These are phyloP conservation scores for Mus spretus DNA, from an alignment of 2,797 vertebrate species.

Conservation along the genomic window DNA sequence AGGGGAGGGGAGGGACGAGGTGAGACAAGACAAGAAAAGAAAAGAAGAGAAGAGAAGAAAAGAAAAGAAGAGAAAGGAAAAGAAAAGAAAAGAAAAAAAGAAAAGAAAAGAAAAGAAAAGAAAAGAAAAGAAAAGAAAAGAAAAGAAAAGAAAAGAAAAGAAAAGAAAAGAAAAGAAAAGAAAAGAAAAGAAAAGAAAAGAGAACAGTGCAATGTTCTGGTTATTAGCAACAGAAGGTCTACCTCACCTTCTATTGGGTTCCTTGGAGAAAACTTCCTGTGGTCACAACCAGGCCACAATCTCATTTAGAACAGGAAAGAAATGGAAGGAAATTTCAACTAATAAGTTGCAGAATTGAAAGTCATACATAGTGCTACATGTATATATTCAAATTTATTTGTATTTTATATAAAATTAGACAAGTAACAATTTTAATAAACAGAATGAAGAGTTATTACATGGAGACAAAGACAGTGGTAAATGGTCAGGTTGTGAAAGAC, in stretches of 20 bases:
- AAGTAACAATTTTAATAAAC: neutral
- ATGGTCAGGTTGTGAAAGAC: neutral
- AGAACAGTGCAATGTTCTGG: no score
- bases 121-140: no score
- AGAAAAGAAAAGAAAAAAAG: no score
- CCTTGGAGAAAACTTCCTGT: neutral
- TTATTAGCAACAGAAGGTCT: neutral
- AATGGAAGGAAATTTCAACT: neutral
- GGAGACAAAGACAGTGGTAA: neutral
- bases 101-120: neutral
- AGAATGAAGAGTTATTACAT: neutral
- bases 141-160: neutral
- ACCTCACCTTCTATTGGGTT: neutral
- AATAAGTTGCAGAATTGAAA: slow-evolving; percentile 7
- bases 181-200: neutral
- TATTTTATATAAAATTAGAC: neutral
- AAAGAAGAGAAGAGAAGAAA: neutral
- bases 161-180: neutral
- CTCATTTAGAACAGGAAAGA: neutral
- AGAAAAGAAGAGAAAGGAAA: no score
- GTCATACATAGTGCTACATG: neutral
- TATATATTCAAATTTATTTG: neutral
- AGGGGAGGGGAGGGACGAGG: accelerated
- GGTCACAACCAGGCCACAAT: neutral
- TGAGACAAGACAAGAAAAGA: neutral